Percentiles rank a stretch among this genome's conserved stretches.
Evolutionary conservation across 2,113 vertebrate species (phyloP).

Genomic region (Pterocles orientalis): DNA sequence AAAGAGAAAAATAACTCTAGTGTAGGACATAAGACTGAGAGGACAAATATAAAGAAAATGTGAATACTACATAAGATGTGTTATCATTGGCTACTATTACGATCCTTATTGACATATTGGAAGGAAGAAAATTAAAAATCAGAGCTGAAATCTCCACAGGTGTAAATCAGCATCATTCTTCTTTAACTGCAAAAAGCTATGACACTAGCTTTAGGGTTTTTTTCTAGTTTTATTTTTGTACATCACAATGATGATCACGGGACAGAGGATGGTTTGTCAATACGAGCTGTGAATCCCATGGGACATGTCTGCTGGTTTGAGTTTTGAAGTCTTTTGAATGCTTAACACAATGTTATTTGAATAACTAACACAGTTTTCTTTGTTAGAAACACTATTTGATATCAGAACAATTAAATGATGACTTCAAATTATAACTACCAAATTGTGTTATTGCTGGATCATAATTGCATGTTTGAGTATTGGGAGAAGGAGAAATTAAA

Average conservation of each 20-base stretch:
- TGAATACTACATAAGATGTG: neutral
- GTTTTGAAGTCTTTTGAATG: constrained; percentile 14
- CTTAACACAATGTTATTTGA: constrained; percentile 9
- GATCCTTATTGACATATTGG: neutral
- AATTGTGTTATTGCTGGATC: neutral
- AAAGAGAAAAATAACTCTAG: neutral
- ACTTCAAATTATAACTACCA: neutral
- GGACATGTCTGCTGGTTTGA: neutral
- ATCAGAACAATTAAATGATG: neutral
- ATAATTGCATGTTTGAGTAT: neutral
- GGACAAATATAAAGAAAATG: neutral
- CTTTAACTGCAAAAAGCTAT: neutral
- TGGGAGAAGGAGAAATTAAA: neutral
- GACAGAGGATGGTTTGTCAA: neutral
- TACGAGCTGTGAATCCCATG: neutral
- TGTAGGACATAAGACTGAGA: neutral
- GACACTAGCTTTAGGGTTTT: neutral
- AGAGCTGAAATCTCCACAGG: neutral
- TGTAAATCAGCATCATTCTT: neutral
- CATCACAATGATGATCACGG: neutral
- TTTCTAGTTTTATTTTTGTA: constrained; percentile 18
- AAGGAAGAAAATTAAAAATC: neutral
- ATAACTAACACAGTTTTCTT: constrained; percentile 3
- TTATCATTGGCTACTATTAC: neutral
- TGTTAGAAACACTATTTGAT: constrained; percentile 23